A percentile compares a stretch with the other conserved stretches of the same genome.
These are phyloP conservation scores for Rhyacichthys aspro DNA, from an alignment of 2,797 vertebrate species.

Conservation along the genomic window DNA sequence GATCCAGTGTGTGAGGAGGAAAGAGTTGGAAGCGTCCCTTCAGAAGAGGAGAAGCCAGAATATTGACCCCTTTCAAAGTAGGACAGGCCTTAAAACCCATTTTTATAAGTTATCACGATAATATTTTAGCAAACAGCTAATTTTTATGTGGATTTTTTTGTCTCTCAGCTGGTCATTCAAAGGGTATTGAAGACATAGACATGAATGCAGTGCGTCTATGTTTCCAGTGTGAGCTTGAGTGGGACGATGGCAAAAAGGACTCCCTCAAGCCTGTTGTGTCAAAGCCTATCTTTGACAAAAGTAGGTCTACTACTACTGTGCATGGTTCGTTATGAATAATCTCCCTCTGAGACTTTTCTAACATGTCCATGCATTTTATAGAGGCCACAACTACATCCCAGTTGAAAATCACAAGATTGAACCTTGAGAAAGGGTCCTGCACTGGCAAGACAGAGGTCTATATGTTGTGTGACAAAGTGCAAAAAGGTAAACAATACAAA, in stretches of 20 bases:
- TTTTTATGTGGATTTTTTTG: background rate
- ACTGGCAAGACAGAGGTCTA: conserved; percentile 89
- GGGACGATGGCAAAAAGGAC: conserved; percentile 76
- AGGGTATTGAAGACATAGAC: conserved; percentile 95
- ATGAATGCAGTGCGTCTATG: conserved; percentile 95
- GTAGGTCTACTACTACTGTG: conserved; percentile 70
- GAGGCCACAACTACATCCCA: conserved; percentile 93
- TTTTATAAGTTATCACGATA: no score
- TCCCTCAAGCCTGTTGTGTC: conserved; percentile 86
- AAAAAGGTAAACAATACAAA: conserved; percentile 83
- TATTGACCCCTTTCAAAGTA: conserved; percentile 94
- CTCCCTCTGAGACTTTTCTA: background rate
- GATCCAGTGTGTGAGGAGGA: conserved; percentile 94
- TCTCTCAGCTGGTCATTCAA: conserved; percentile 85
- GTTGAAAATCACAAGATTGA: conserved; percentile 89
- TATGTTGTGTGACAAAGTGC: conserved; percentile 94
- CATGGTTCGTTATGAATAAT: no score
- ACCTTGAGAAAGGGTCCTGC: conserved; percentile 84
- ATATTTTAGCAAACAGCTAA: no score
- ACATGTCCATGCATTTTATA: conserved; percentile 42
- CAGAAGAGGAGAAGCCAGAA: conserved; percentile 87
- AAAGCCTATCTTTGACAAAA: conserved; percentile 93
- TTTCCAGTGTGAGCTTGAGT: conserved; percentile 89
- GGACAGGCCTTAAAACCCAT: conserved; percentile 34
- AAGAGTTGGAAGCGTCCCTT: conserved; percentile 88